Evolutionary conservation across 2,797 vertebrate genomes (phyloP).

Genomic region (Darevskia nairensis): DNA sequence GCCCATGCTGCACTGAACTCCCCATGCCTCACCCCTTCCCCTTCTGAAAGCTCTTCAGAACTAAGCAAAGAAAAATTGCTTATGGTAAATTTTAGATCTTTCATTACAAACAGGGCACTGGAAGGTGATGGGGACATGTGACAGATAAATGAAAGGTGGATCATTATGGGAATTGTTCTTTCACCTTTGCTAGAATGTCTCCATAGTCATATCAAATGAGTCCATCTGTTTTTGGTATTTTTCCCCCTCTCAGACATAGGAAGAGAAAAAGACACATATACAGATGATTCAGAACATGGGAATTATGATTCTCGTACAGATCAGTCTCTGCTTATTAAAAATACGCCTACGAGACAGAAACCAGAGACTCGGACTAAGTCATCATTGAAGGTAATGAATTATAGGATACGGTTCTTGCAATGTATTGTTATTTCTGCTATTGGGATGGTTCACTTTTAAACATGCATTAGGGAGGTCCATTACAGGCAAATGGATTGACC

Average conservation of each 20-base stretch:
- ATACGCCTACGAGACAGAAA: slow-evolving; percentile 83
- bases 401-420: slow-evolving; percentile 5
- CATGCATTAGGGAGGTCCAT: not conserved
- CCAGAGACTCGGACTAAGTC: slow-evolving; percentile 82
- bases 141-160: not conserved
- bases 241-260: slow-evolving; percentile 76
- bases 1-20: too few species aligned
- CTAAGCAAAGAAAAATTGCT: slow-evolving; percentile 10
- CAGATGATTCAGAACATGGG: slow-evolving; percentile 89
- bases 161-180: slow-evolving; percentile 29
- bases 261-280: slow-evolving; percentile 87
- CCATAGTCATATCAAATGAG: slow-evolving; percentile 24
- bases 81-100: slow-evolving; percentile 21
- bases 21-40: not conserved
- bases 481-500: not conserved
- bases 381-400: slow-evolving; percentile 83
- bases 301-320: slow-evolving; percentile 86
- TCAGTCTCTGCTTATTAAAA: slow-evolving; percentile 88
- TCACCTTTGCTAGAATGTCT: slow-evolving; percentile 30
- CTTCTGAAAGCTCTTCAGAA: not conserved
- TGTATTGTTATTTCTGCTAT: not conserved
- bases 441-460: not conserved
- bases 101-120: slow-evolving; percentile 1
- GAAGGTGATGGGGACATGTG: not conserved
- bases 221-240: slow-evolving; percentile 62